A percentile compares a stretch with the other conserved stretches of the same genome.
Conservation (phyloP, 1,140 invertebrate genomes). For the Pomacea maculata region DNA sequence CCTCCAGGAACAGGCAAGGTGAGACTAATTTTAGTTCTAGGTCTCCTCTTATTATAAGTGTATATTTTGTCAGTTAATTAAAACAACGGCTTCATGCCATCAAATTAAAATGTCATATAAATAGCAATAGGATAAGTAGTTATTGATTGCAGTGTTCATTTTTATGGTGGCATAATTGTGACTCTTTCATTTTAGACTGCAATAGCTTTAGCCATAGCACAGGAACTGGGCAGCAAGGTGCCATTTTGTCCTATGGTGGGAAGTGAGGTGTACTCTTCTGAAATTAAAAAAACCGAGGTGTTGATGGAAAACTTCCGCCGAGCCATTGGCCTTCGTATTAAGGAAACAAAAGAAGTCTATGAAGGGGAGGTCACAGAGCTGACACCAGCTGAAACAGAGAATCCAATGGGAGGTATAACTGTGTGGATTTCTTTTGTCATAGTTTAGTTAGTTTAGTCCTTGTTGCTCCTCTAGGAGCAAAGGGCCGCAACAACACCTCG, state of each 20-base stretch:
- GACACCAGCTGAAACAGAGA: conserved; percentile 96
- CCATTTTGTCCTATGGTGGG: conserved; percentile 99
- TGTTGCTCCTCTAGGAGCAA: too few species aligned
- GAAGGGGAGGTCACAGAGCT: conserved; percentile 99
- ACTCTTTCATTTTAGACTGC: conserved; percentile 76
- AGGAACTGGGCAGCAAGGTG: conserved; percentile 97
- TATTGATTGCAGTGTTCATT: not conserved
- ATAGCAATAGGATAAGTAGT: too few species aligned
- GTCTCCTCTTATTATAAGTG: too few species aligned
- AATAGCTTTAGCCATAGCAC: conserved; percentile 96
- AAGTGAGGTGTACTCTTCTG: conserved; percentile 98
- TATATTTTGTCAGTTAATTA: too few species aligned
- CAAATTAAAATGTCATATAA: too few species aligned
- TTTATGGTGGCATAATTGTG: conserved; percentile 13
- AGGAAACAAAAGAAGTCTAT: conserved; percentile 98
- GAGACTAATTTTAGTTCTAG: conserved; percentile 3
- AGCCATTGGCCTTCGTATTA: conserved; percentile 86
- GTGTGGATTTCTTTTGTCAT: too few species aligned
- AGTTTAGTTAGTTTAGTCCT: too few species aligned
- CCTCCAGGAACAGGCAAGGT: conserved; percentile 97
- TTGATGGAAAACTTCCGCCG: conserved; percentile 99
- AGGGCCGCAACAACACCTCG: too few species aligned
- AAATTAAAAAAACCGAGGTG: conserved; percentile 99
- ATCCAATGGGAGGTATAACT: conserved; percentile 85
- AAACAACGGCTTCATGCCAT: too few species aligned